Evolutionary conservation across 2,113 vertebrate genomes (phyloP).

Genomic region (Paradisaea rubra): DNA sequence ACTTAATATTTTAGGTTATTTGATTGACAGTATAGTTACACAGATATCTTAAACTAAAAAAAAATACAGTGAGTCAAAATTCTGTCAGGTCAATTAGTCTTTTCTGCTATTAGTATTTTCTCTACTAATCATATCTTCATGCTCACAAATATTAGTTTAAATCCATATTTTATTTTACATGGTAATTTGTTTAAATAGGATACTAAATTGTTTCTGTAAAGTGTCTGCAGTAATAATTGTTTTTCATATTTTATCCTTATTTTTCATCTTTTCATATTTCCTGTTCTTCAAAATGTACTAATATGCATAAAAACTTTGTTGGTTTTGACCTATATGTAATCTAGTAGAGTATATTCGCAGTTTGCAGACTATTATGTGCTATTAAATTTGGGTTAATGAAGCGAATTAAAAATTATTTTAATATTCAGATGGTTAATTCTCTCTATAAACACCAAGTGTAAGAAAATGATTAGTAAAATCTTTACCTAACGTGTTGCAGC

Average conservation of each 20-base stretch:
- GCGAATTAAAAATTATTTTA: neutral
- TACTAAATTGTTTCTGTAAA: neutral
- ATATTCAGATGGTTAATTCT: neutral
- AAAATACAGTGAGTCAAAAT: neutral
- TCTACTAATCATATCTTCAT: neutral
- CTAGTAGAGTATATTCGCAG: neutral
- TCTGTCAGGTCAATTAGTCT: neutral
- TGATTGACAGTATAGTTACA: slow-evolving; percentile 83
- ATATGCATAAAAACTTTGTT: neutral
- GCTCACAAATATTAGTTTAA: neutral
- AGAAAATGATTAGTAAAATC: neutral
- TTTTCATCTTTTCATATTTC: neutral
- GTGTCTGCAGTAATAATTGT: neutral
- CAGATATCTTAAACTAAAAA: slow-evolving; percentile 68
- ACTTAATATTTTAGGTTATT: slow-evolving; percentile 97
- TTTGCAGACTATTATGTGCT: neutral
- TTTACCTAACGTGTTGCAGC: neutral
- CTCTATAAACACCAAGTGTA: neutral
- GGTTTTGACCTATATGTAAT: neutral
- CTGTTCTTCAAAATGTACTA: neutral
- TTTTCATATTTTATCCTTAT: neutral
- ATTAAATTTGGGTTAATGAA: neutral
- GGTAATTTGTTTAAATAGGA: neutral
- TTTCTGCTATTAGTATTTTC: neutral
- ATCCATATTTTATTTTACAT: neutral